A percentile compares a stretch with the other conserved stretches of the same genome.
Conservation (phyloP, 2,113 vertebrate species). For the Ondatra zibethicus region DNA sequence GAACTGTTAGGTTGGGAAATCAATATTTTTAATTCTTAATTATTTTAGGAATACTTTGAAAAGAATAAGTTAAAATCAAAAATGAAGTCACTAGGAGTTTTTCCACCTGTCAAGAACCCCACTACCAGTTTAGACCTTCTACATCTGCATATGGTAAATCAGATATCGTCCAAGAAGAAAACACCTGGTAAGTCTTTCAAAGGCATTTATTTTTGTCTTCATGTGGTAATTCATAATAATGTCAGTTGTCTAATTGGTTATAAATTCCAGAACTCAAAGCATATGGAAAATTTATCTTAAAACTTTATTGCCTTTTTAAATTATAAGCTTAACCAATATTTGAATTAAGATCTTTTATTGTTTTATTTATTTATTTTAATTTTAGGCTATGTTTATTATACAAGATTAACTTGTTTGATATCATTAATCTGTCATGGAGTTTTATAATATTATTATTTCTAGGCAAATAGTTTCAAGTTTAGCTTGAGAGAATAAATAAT, state of each 20-base stretch:
- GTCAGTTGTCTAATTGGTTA: constrained; percentile 24
- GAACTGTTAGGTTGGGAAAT: not conserved
- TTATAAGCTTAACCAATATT: constrained; percentile 29
- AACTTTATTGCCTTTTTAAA: not conserved
- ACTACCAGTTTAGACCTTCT: constrained; percentile 92
- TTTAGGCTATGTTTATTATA: not conserved
- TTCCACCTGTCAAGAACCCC: constrained; percentile 79
- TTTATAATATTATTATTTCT: not conserved
- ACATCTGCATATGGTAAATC: constrained; percentile 93
- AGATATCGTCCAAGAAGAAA: constrained; percentile 92
- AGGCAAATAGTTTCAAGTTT: constrained; percentile 15
- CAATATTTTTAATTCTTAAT: constrained; percentile 67
- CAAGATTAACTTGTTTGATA: constrained; percentile 29
- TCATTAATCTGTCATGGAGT: not conserved
- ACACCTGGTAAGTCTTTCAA: constrained; percentile 84
- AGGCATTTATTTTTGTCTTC: constrained; percentile 35
- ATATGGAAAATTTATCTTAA: constrained; percentile 44
- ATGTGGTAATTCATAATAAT: constrained; percentile 16
- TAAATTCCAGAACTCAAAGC: constrained; percentile 6
- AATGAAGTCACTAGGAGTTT: constrained; percentile 84
- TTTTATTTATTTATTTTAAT: constrained; percentile 31
- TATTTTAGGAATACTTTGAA: constrained; percentile 95
- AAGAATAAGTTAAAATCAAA: constrained; percentile 92
- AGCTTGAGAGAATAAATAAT: not conserved
- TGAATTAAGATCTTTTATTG: constrained; percentile 18